These are phyloP conservation scores for Synanthedon andrenaeformis DNA, from an alignment of 2,888 invertebrate species.

Conservation along the genomic window DNA sequence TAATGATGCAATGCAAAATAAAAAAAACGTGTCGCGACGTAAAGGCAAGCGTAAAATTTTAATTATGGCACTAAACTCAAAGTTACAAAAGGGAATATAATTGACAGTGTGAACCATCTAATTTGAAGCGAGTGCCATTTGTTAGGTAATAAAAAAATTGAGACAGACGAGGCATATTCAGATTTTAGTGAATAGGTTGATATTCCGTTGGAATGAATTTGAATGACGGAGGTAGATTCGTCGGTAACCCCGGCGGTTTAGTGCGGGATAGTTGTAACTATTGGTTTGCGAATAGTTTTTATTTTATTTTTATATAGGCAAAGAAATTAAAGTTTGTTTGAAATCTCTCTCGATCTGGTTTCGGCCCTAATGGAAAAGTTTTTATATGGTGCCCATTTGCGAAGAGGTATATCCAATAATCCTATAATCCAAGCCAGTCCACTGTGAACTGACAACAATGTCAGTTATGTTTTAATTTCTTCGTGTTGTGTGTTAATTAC, in stretches of 20 bases:
- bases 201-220: slow-evolving; percentile 36
- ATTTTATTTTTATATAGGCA: background rate
- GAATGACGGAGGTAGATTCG: slow-evolving; percentile 28
- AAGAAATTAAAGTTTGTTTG: background rate
- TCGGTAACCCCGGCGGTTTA: slow-evolving; percentile 12
- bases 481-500: no score
- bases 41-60: slow-evolving; percentile 56
- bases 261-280: slow-evolving; percentile 4
- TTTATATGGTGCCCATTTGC: no score
- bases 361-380: no score
- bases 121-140: slow-evolving; percentile 53
- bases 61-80: slow-evolving; percentile 58
- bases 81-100: slow-evolving; percentile 42
- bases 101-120: slow-evolving; percentile 53
- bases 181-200: slow-evolving; percentile 36
- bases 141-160: slow-evolving; percentile 26
- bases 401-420: no score
- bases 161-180: slow-evolving; percentile 22
- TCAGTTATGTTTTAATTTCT: no score
- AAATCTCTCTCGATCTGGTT: background rate
- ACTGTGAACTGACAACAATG: no score
- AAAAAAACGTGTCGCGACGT: slow-evolving; percentile 10
- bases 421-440: no score
- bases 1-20: slow-evolving; percentile 30
- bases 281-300: background rate